These are phyloP conservation scores for Zaprionus ghesquierei DNA, from an alignment of 1,140 invertebrate genomes.

Conservation along the genomic window DNA sequence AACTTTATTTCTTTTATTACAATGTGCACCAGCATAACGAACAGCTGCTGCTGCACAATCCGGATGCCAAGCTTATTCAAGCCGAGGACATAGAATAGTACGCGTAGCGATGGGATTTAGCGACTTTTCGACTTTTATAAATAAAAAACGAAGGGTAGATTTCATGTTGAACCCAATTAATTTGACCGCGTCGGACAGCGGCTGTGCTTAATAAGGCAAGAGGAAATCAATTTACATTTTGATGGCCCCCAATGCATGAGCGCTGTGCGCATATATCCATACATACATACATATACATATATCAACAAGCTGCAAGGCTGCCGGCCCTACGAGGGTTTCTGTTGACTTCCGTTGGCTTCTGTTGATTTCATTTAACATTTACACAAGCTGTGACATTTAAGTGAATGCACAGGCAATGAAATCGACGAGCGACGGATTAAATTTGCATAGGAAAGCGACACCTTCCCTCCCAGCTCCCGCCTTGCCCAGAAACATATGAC, in stretches of 20 bases:
- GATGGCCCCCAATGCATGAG: background rate
- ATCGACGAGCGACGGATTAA: slow-evolving; percentile 22
- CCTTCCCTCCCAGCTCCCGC: too few species aligned
- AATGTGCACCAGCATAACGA: slow-evolving; percentile 84
- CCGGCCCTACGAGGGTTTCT: background rate
- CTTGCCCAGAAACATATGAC: background rate
- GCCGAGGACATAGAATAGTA: slow-evolving; percentile 48
- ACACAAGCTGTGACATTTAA: slow-evolving; percentile 13
- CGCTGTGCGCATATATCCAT: background rate
- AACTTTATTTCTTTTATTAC: slow-evolving; percentile 90
- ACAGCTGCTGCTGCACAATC: slow-evolving; percentile 45
- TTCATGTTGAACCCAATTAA: slow-evolving; percentile 17
- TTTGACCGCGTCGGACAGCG: background rate
- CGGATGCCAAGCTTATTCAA: slow-evolving; percentile 28
- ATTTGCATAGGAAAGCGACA: slow-evolving; percentile 22
- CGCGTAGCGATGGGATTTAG: background rate
- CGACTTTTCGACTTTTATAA: slow-evolving; percentile 21
- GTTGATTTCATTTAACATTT: slow-evolving; percentile 38
- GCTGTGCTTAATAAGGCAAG: slow-evolving; percentile 2
- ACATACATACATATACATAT: background rate
- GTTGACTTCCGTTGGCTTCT: slow-evolving; percentile 22
- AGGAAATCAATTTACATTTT: slow-evolving; percentile 46
- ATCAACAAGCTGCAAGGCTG: background rate
- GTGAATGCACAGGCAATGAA: slow-evolving; percentile 21
- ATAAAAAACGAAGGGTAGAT: slow-evolving; percentile 36